These are phyloP conservation scores for Drosophila ficusphila DNA, from an alignment of 1,140 invertebrate species.

Conservation along the genomic window DNA sequence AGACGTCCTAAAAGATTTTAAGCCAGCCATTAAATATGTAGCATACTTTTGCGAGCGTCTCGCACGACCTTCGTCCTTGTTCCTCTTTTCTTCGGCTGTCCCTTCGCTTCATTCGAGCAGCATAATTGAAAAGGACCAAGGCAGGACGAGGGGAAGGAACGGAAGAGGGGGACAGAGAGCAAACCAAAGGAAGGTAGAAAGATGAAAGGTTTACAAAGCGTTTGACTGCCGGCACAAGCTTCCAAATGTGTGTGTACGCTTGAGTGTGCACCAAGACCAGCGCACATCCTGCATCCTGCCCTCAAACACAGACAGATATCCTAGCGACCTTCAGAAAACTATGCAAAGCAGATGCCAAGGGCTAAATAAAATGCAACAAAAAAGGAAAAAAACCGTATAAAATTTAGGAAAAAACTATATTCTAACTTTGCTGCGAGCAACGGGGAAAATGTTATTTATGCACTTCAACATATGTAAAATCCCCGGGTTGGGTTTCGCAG, in stretches of 20 bases:
- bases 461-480: conserved; percentile 5
- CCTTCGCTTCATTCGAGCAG: conserved; percentile 65
- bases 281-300: conserved; percentile 58
- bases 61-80: conserved; percentile 66
- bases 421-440: conserved; percentile 18
- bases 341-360: conserved; percentile 37
- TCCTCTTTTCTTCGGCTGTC: conserved; percentile 17
- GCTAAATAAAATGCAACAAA: conserved; percentile 14
- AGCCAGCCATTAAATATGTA: conserved; percentile 46
- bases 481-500: background rate
- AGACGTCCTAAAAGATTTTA: conserved; percentile 13
- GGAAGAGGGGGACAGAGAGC: conserved; percentile 28
- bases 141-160: conserved; percentile 2
- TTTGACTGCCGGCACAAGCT: conserved; percentile 33
- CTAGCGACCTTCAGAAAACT: conserved; percentile 55
- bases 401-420: conserved; percentile 15
- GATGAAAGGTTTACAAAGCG: conserved; percentile 55
- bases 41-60: conserved; percentile 68
- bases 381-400: background rate
- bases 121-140: conserved; percentile 66
- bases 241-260: conserved; percentile 27
- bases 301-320: conserved; percentile 22
- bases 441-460: conserved; percentile 4
- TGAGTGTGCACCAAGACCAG: conserved; percentile 55
- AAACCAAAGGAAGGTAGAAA: conserved; percentile 39